Evolutionary conservation across 2,888 invertebrate species (phyloP).

Genomic region (Pyrochroa serraticornis): DNA sequence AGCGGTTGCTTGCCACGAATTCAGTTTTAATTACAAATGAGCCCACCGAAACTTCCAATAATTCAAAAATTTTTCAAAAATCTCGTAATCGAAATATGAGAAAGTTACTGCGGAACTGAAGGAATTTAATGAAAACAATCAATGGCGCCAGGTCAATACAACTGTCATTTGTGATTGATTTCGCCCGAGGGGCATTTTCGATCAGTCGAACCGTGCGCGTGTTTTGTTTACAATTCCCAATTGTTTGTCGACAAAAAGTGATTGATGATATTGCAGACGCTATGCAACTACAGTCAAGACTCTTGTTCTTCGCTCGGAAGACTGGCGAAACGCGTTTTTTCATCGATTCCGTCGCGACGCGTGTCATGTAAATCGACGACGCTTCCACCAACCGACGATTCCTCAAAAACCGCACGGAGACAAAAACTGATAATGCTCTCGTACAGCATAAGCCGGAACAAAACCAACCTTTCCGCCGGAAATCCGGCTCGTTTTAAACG

Average conservation of each 20-base stretch:
- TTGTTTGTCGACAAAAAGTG: conserved; percentile 12
- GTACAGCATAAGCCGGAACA: conserved; percentile 16
- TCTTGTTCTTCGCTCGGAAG: background rate
- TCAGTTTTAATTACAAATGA: too few species aligned
- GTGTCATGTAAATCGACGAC: conserved; percentile 18
- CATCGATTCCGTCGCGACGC: conserved; percentile 13
- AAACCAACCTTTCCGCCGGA: conserved; percentile 22
- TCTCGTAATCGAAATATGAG: too few species aligned
- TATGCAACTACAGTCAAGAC: conserved; percentile 1
- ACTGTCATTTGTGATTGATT: conserved; percentile 23
- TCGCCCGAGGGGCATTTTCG: background rate
- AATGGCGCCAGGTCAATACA: background rate
- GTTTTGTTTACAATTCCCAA: conserved; percentile 16
- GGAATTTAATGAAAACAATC: conserved; percentile 9
- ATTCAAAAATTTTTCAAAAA: too few species aligned
- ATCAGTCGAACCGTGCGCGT: background rate
- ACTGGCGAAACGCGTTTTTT: conserved; percentile 2
- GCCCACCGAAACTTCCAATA: too few species aligned
- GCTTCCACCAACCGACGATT: conserved; percentile 12
- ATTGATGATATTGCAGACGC: conserved; percentile 14
- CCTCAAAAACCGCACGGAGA: conserved; percentile 16
- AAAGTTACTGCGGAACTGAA: background rate
- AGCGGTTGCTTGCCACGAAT: too few species aligned
- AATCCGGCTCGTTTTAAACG: conserved; percentile 25
- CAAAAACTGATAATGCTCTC: conserved; percentile 22